Percentiles rank a stretch among this genome's conserved stretches.
These are phyloP conservation scores for Sebastes nivosus DNA, from an alignment of 2,797 vertebrate genomes.

Conservation along the genomic window DNA sequence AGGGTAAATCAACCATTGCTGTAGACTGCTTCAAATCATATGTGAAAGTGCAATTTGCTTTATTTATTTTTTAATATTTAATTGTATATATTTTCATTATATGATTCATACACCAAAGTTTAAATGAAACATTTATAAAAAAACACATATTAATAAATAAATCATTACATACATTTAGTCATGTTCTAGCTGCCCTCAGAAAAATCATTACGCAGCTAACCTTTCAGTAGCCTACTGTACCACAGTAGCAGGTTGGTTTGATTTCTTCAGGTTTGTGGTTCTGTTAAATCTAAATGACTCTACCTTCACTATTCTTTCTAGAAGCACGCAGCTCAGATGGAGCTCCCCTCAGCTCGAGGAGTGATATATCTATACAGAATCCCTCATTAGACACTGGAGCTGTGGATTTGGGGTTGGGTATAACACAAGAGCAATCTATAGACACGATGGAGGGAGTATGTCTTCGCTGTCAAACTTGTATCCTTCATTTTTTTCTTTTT, in stretches of 20 bases:
- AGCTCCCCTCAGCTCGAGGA: neutral
- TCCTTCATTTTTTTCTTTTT: too few species aligned
- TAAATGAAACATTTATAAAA: neutral
- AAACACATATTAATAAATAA: neutral
- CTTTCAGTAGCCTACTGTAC: neutral
- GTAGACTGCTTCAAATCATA: slow-evolving; percentile 21
- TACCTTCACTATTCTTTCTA: neutral
- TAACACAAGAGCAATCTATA: neutral
- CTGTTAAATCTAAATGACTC: neutral
- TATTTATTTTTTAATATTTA: neutral
- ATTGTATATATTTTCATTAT: neutral
- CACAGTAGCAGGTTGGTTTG: neutral
- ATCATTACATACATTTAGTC: neutral
- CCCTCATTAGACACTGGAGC: neutral
- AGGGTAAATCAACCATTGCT: slow-evolving; percentile 14
- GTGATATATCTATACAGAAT: neutral
- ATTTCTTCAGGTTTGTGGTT: neutral
- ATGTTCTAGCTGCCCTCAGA: neutral
- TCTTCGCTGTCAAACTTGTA: too few species aligned
- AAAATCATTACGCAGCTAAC: neutral
- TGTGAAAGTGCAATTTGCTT: slow-evolving; percentile 10
- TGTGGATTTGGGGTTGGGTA: neutral
- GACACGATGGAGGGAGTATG: neutral
- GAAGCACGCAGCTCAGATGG: neutral
- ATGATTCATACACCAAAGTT: neutral